Evolutionary conservation across 1,140 invertebrate genomes (phyloP), one percentile per base, ranked within the genome.

Genomic region (Limonius californicus): DNA sequence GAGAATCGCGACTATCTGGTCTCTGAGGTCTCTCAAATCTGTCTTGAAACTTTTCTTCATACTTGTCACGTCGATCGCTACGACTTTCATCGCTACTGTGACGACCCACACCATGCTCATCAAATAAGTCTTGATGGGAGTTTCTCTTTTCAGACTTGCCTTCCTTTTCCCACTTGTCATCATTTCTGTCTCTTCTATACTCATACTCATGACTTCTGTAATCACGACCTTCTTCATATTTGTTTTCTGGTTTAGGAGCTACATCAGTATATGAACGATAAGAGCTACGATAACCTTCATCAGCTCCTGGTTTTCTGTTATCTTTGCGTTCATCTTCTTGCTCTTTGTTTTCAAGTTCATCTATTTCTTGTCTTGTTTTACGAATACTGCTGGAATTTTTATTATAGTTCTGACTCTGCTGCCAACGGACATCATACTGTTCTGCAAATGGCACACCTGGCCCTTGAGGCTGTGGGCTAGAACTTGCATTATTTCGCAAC

Each of bases 1-100:
- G 76, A 64, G 81, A 80, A 63, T 82, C 82, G 11, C 83, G 79
- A 45, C 83, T 84, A 67, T 86, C 85, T 0, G 84, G 83, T 61
- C 83, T 75, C n/a, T 82, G 80, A 0, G 83, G 83, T 7, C 82
- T 76, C 54, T 83, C 82, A 27, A 74, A 75, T 4, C 78, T 74
- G 32, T 78, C 74, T 14, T 72, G 59, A 19, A 74, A 72, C 2
- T 78, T 76, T 3, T 76, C 74, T 0, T 72, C 66, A 4, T 55
- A 32, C 4, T 61, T 63, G 35, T 53, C 43, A 2, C 64, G 45
- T 1, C 70, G 62, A 14, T 76, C 72, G 7, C 64, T 63, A 7
- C 65, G 68, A 16, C 70, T 60, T 0, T 68, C 69, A 23, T 32
- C 64, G 19, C n/a, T 57, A 30, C 42, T 59, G n/a, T 54, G 50